Base-by-base conservation (phyloP, 2,797 vertebrate species). In the Sarcoramphus papa region DNA sequence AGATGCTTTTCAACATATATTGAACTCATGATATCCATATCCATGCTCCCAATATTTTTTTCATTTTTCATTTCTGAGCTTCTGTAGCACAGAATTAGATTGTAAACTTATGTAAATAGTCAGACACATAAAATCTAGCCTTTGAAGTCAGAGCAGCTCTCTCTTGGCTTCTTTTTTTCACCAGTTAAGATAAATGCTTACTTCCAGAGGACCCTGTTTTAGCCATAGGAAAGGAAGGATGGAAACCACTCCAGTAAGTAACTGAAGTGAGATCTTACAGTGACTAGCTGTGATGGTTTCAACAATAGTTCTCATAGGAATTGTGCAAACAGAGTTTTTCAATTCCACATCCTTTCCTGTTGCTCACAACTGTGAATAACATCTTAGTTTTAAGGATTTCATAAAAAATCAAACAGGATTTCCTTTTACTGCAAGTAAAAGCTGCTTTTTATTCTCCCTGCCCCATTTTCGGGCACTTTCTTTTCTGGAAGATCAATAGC, bases 351-450 rank as follows among this genome's bases (percentile, higher is more conserved):
- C 35, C 40, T 77, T 94, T 92, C 54, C 54, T 5, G 17, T 79
- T 87, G 51, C 33, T 91, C 63, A 24, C 20, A 76, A 53, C 37
- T 45, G 37, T 81, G 80, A 92, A 72, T 57, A 93, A 63, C 53
- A n/a, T 31, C 30, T 83, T 87, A 45, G 33, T 91, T 95, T 76
- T 62, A 72, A 74, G 6, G 5, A 18, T 57, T 95, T 83, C 2
- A 76, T 79, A 22, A 90, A 79, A 93, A 87, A 51, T 47, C 40
- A 73, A 78, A 63, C n/a, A 59, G 79, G 53, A 84, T 85, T 94
- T 97, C 86, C 63, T 85, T 94, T 91, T n/a, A 70, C 37, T 91
- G 30, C 15, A 67, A 67, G 28, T 80, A 92, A 85, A 90, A 91
- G 2, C 50, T 70, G 31, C 2, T 18, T 93, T 93, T 92, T 86